A percentile compares a stretch with the other conserved stretches of the same genome.
Evolutionary conservation across 2,888 invertebrate species (phyloP).

Genomic region (Halictus quadricinctus): DNA sequence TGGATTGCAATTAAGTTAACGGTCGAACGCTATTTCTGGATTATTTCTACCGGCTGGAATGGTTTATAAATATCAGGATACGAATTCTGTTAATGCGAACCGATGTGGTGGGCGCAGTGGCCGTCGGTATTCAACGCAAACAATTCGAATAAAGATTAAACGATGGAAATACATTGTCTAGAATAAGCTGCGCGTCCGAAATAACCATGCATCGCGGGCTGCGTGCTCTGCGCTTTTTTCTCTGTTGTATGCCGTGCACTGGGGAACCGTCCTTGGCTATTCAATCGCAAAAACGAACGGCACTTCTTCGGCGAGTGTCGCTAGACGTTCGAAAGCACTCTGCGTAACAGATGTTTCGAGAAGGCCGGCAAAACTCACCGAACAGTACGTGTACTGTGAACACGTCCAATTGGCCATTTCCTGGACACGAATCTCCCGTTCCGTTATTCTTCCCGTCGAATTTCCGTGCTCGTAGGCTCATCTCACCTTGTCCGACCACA

Average conservation of each 20-base stretch:
- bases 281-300: not conserved
- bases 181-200: constrained; percentile 31
- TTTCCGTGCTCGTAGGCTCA: not conserved
- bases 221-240: not conserved
- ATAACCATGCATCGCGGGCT: not conserved
- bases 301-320: not conserved
- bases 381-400: not conserved
- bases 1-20: constrained; percentile 58
- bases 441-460: not conserved
- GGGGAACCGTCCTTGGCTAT: not conserved
- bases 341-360: not conserved
- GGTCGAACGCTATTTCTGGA: constrained; percentile 49
- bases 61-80: constrained; percentile 49
- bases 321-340: not conserved
- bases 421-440: not conserved
- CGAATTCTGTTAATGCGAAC: constrained; percentile 42
- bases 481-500: not conserved
- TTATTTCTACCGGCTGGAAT: constrained; percentile 42
- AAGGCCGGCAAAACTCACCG: not conserved
- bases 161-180: constrained; percentile 34
- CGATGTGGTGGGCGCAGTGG: constrained; percentile 13
- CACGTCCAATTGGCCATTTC: not conserved
- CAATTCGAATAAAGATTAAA: constrained; percentile 28
- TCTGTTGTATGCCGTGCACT: not conserved
- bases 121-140: constrained; percentile 28